Evolutionary conservation across 1,140 invertebrate species (phyloP), one percentile per base, ranked within the genome.

Genomic region (Drosophila triauraria): DNA sequence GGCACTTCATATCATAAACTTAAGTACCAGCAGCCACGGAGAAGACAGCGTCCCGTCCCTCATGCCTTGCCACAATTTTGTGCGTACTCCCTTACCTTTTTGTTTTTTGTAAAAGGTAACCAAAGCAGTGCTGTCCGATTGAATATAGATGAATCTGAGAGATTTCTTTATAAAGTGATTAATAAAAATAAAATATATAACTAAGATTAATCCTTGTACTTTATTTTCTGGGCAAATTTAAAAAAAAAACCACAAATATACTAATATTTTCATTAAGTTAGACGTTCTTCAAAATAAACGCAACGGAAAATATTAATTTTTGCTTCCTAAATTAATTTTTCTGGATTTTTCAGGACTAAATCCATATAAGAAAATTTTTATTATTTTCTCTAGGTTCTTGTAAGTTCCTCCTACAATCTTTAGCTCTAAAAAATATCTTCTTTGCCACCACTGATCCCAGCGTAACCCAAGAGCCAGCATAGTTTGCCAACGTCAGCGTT

Each of bases 401-500:
- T 20, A 1, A 1, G 20, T 20, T 20, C 20, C 20, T 20, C 20
- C 20, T 20, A 20, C 1, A 20, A 20, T 20, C 20, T 20, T 20
- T 32, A 32, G 30, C 30, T 32, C 30, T 8, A 7, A 32, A 77
- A 77, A 77, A 43, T 10, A 12, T 30, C 8, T 17, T 3, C 9
- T 8, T 27, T 4, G 27, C 2, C 58, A 54, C 2, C 40, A 56
- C 48, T 46, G 72, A 53, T 35, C 63, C 38, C 70, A 51, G 6
- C 47, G 69, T 72, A 80, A 78, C 82, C 72, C 64, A 65, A 80
- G 60, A 74, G 74, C 82, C 78, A 81, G 82, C 78, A 86, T 75
- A 79, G 75, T 80, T 62, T 84, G 81, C 78, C 85, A 83, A 88
- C 84, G 84, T 84, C 81, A 81, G 75, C 63, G 50, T 35, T 53